A percentile compares a stretch with the other conserved stretches of the same genome.
Evolutionary conservation across 2,797 vertebrate species (phyloP).

Genomic region (Huso huso): DNA sequence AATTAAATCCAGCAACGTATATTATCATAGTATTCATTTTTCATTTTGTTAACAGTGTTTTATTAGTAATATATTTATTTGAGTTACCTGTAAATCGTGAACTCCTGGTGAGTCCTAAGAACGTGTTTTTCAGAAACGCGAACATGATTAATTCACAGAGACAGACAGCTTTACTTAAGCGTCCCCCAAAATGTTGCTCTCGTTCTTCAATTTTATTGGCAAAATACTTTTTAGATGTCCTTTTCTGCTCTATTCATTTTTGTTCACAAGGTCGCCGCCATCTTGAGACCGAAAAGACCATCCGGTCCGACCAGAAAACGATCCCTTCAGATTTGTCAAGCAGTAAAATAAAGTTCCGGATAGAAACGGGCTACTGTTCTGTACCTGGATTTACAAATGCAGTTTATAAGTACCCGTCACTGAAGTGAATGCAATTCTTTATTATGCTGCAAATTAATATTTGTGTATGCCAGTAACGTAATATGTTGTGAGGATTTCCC

Average conservation of each 20-base stretch:
- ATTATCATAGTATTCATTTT: too few species aligned
- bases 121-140: background rate
- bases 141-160: background rate
- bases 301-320: background rate
- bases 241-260: background rate
- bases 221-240: background rate
- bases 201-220: background rate
- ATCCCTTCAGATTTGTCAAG: background rate
- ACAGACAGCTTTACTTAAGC: background rate
- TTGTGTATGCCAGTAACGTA: too few species aligned
- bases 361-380: background rate
- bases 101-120: background rate
- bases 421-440: too few species aligned
- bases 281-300: background rate
- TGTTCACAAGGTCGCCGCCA: background rate
- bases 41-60: too few species aligned
- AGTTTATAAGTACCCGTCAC: too few species aligned
- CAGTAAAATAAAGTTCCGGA: background rate
- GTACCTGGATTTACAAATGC: background rate
- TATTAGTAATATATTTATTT: too few species aligned
- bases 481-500: too few species aligned
- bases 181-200: background rate
- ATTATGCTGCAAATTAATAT: too few species aligned
- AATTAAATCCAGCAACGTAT: too few species aligned
- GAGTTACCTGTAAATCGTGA: background rate